A percentile compares a stretch with the other conserved stretches of the same genome.
Evolutionary conservation across 2,888 invertebrate species (phyloP).

Genomic region (Lochmaea capreae): DNA sequence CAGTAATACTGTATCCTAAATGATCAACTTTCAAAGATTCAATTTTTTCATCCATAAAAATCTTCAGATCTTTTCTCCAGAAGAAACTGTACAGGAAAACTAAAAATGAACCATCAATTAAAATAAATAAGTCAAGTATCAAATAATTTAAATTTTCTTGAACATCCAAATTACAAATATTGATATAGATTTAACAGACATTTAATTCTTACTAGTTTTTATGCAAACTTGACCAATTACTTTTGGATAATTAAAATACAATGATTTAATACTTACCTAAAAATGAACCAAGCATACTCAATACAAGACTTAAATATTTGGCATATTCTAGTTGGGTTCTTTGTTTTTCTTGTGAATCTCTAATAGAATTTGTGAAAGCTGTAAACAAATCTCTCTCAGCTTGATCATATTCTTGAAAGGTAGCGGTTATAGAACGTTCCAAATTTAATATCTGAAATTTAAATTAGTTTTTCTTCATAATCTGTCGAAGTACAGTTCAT

Average conservation of each 20-base stretch:
- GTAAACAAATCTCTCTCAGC: slow-evolving; percentile 82
- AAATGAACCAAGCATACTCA: slow-evolving; percentile 62
- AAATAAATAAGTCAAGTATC: background rate
- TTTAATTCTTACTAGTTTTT: background rate
- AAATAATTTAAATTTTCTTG: too few relatives aligned
- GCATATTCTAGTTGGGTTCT: slow-evolving; percentile 83
- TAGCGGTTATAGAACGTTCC: slow-evolving; percentile 72
- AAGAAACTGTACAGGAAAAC: slow-evolving; percentile 60
- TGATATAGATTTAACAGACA: too few relatives aligned
- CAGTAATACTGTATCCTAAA: slow-evolving; percentile 1
- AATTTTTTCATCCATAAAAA: slow-evolving; percentile 53
- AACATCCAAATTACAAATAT: too few relatives aligned
- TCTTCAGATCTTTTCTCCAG: slow-evolving; percentile 60
- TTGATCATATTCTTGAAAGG: slow-evolving; percentile 76
- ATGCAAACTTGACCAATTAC: background rate
- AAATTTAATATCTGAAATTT: slow-evolving; percentile 68
- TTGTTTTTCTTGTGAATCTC: slow-evolving; percentile 87
- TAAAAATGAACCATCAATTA: slow-evolving; percentile 3
- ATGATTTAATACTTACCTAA: slow-evolving; percentile 38
- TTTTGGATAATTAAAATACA: background rate
- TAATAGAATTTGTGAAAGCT: slow-evolving; percentile 78
- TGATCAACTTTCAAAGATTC: slow-evolving; percentile 31
- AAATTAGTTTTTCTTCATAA: background rate
- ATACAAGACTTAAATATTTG: slow-evolving; percentile 77
- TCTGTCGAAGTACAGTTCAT: too few relatives aligned